phyloP scores from a whole-genome alignment of 2,113 vertebrate genomes.

The Thamnaconus septentrionalis region DNA sequence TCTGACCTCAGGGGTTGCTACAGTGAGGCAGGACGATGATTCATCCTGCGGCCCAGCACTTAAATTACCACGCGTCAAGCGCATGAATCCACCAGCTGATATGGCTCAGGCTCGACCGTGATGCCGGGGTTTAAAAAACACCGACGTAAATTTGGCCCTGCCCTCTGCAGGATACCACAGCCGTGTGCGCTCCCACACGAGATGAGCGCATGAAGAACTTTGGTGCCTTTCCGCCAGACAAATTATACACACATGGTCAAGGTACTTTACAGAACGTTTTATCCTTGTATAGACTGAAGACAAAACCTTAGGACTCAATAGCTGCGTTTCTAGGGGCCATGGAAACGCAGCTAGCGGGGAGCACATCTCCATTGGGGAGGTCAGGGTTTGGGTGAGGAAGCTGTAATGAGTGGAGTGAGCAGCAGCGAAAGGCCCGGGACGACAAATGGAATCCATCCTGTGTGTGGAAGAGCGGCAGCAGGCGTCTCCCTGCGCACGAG shows the following conservation, averaged over 20 bases:
- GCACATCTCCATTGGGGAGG: no score
- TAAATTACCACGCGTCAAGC: no score
- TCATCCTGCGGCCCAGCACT: no score
- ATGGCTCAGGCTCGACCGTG: no score
- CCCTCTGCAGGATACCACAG: not conserved
- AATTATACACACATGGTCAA: slow-evolving; percentile 17
- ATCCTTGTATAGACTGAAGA: no score
- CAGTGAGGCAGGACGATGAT: no score
- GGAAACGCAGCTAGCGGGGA: no score
- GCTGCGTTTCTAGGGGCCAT: no score
- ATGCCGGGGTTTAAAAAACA: not conserved
- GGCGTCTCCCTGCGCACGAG: slow-evolving; percentile 42
- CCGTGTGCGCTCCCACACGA: slow-evolving; percentile 12
- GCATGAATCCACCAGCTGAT: no score
- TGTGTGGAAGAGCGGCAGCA: slow-evolving; percentile 37
- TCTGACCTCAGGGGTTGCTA: no score
- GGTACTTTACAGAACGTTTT: not conserved
- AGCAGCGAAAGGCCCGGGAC: slow-evolving; percentile 58
- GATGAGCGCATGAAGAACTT: slow-evolving; percentile 12
- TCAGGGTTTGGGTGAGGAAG: not conserved
- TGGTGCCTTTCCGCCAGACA: slow-evolving; percentile 12
- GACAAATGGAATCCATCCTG: slow-evolving; percentile 37
- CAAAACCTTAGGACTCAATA: no score
- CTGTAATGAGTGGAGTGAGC: not conserved
- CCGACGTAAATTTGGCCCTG: not conserved